These are phyloP conservation scores for Danaus melanippus DNA, from an alignment of 1,140 invertebrate genomes.

Conservation along the genomic window DNA sequence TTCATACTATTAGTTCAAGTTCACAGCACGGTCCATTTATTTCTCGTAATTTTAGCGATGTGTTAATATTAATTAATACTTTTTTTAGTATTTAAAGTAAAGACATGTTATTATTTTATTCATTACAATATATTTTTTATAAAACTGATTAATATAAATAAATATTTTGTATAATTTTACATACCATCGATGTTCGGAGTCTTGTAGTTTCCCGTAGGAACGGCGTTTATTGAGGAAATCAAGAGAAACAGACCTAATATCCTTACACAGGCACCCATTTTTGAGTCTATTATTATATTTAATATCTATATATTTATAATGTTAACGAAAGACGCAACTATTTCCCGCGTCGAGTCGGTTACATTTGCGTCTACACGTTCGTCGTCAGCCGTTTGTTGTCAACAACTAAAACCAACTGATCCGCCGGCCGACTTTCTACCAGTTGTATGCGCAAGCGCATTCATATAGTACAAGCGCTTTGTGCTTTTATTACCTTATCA, in stretches of 20 bases:
- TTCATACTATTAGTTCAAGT: constrained; percentile 18
- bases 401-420: constrained; percentile 39
- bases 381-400: constrained; percentile 31
- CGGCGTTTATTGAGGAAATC: constrained; percentile 43
- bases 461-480: constrained; percentile 16
- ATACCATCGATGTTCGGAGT: constrained; percentile 40
- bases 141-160: constrained; percentile 2
- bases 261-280: constrained; percentile 63
- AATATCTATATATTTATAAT: constrained; percentile 17
- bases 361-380: constrained; percentile 51
- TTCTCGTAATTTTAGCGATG: constrained; percentile 11
- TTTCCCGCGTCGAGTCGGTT: constrained; percentile 54
- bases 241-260: constrained; percentile 48
- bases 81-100: background rate
- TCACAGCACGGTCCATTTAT: constrained; percentile 21
- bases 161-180: constrained; percentile 16
- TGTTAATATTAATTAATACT: constrained; percentile 12
- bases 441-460: constrained; percentile 47
- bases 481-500: constrained; percentile 2
- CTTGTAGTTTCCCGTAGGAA: constrained; percentile 42
- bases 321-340: constrained; percentile 54
- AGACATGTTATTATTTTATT: no score
- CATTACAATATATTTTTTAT: background rate
- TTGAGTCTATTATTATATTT: constrained; percentile 16
- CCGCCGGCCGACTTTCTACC: constrained; percentile 53